phyloP scores from a whole-genome alignment of 1,140 invertebrate genomes.

The Acromyrmex echinatior region DNA sequence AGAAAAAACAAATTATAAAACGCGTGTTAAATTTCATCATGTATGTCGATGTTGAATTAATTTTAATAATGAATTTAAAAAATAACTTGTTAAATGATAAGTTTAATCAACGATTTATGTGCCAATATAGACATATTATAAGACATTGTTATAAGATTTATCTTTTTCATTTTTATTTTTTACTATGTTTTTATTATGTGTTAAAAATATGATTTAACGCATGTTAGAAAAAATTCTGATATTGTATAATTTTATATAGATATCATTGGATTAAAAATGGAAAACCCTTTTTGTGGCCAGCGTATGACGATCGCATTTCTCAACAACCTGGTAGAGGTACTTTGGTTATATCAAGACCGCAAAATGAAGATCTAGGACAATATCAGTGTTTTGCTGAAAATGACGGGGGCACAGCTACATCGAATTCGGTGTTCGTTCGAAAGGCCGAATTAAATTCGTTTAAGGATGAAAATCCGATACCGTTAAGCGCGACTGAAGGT shows the following conservation, averaged over 20 bases:
- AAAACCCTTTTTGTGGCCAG: slow-evolving; percentile 93
- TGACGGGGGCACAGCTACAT: slow-evolving; percentile 97
- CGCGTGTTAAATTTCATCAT: not conserved
- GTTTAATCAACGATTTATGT: too few species aligned
- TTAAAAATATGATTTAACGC: not conserved
- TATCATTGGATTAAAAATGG: slow-evolving; percentile 99
- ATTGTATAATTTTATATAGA: slow-evolving; percentile 86
- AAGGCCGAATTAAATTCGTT: slow-evolving; percentile 97
- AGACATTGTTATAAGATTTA: not conserved
- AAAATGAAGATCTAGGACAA: slow-evolving; percentile 97
- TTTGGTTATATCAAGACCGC: slow-evolving; percentile 94
- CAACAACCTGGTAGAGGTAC: slow-evolving; percentile 97
- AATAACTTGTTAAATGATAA: too few species aligned
- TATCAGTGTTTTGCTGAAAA: slow-evolving; percentile 99
- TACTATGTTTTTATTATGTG: not conserved
- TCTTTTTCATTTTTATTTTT: not conserved
- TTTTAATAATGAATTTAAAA: too few species aligned
- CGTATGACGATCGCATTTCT: slow-evolving; percentile 97
- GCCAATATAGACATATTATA: too few species aligned
- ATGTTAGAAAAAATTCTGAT: not conserved
- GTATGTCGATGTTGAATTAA: not conserved
- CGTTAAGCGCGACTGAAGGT: slow-evolving; percentile 92
- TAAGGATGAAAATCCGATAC: slow-evolving; percentile 91
- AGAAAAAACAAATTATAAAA: not conserved
- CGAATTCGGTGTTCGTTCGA: slow-evolving; percentile 97